These are phyloP conservation scores for Eumerus sabulonum DNA, from an alignment of 2,888 invertebrate species.

Conservation along the genomic window DNA sequence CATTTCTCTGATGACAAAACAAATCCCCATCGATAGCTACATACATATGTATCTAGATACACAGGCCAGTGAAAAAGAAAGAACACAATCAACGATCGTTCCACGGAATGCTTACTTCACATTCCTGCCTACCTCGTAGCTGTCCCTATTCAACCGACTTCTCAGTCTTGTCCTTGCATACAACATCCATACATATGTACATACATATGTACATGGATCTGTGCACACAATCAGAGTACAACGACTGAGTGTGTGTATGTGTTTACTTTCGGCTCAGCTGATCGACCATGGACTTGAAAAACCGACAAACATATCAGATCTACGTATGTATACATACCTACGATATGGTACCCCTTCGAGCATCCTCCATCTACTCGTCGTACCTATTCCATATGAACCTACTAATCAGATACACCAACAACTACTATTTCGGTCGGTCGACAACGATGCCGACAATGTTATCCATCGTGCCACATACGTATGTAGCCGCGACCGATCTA, in stretches of 20 bases:
- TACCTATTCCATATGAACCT: slow-evolving; percentile 7
- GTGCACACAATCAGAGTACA: slow-evolving; percentile 45
- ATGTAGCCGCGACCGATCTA: too few relatives aligned
- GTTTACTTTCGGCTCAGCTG: slow-evolving; percentile 63
- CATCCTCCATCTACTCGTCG: slow-evolving; percentile 29
- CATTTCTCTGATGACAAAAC: slow-evolving; percentile 8
- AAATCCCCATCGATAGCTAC: slow-evolving; percentile 52
- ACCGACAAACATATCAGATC: slow-evolving; percentile 3
- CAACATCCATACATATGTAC: too few relatives aligned
- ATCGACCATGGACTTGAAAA: slow-evolving; percentile 48
- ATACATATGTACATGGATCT: slow-evolving; percentile 15
- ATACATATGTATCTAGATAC: slow-evolving; percentile 14
- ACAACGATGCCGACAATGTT: too few relatives aligned
- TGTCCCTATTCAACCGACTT: slow-evolving; percentile 17
- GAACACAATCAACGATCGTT: slow-evolving; percentile 42
- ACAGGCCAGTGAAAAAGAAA: not conserved
- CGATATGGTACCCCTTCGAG: slow-evolving; percentile 8
- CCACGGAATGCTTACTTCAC: slow-evolving; percentile 32
- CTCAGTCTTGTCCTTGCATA: slow-evolving; percentile 49
- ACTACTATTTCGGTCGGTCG: slow-evolving; percentile 10
- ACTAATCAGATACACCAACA: slow-evolving; percentile 28
- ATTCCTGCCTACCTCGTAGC: slow-evolving; percentile 34
- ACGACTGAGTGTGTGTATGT: slow-evolving; percentile 20
- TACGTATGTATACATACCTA: not conserved
- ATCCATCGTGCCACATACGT: too few relatives aligned